Evolutionary conservation across 2,113 vertebrate genomes (phyloP).

Genomic region (Xiphophorus hellerii): DNA sequence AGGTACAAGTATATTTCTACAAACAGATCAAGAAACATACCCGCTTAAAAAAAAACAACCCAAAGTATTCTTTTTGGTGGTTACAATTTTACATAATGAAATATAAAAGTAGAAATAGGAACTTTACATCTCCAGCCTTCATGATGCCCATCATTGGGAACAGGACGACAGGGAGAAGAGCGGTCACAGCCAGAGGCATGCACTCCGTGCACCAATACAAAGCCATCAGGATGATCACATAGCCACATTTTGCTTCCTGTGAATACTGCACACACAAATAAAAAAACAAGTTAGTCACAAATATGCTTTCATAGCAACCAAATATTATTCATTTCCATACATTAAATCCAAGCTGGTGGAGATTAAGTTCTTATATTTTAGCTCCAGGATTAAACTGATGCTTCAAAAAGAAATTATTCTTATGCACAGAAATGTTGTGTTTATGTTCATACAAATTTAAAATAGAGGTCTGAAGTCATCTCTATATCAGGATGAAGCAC

Average conservation of each 20-base stretch:
- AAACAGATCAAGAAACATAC: too few species aligned
- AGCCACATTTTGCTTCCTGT: slow-evolving; percentile 88
- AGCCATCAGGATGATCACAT: slow-evolving; percentile 90
- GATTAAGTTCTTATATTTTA: too few species aligned
- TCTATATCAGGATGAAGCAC: too few species aligned
- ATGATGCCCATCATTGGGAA: slow-evolving; percentile 94
- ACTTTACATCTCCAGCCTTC: slow-evolving; percentile 83
- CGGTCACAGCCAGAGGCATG: slow-evolving; percentile 89
- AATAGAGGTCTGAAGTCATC: too few species aligned
- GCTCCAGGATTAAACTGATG: too few species aligned
- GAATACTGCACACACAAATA: slow-evolving; percentile 16
- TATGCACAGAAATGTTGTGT: too few species aligned
- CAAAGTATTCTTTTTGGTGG: background rate
- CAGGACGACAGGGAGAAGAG: slow-evolving; percentile 87
- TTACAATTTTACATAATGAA: background rate
- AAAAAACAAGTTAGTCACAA: background rate
- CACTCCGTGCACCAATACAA: slow-evolving; percentile 93
- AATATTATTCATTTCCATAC: too few species aligned
- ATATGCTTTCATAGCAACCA: background rate
- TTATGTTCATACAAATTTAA: too few species aligned
- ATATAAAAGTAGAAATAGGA: background rate
- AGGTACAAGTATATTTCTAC: too few species aligned
- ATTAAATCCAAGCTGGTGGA: too few species aligned
- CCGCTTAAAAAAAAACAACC: too few species aligned
- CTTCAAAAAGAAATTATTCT: too few species aligned